phyloP scores from a whole-genome alignment of 2,888 invertebrate species.

The Drosophila melanosoma region DNA sequence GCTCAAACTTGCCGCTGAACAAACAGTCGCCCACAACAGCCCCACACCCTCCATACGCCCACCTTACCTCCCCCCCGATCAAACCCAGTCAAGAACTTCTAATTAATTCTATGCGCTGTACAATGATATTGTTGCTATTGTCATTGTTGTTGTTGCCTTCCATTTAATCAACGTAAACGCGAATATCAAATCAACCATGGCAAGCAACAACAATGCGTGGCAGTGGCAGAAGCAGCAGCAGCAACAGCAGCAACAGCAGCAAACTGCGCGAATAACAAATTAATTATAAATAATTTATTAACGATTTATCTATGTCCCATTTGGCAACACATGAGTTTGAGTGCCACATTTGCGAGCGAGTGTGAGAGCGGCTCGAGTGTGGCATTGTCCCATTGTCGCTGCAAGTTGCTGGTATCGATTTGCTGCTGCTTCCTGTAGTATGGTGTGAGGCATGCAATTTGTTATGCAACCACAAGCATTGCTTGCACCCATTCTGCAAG shows the following conservation, averaged over 20 bases:
- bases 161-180: slow-evolving; percentile 81
- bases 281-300: slow-evolving; percentile 82
- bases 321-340: slow-evolving; percentile 70
- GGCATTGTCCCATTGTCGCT: slow-evolving; percentile 50
- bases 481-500: background rate
- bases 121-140: slow-evolving; percentile 31
- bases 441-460: slow-evolving; percentile 77
- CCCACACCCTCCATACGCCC: background rate
- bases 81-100: slow-evolving; percentile 54
- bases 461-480: slow-evolving; percentile 61
- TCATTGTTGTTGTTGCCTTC: slow-evolving; percentile 52
- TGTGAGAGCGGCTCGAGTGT: slow-evolving; percentile 32
- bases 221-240: slow-evolving; percentile 20
- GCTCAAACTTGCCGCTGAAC: slow-evolving; percentile 47
- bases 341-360: slow-evolving; percentile 16
- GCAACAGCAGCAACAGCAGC: slow-evolving; percentile 37
- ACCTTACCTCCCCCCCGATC: slow-evolving; percentile 6
- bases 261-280: slow-evolving; percentile 73
- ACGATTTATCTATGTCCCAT: slow-evolving; percentile 77
- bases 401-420: slow-evolving; percentile 63
- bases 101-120: slow-evolving; percentile 72
- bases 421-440: slow-evolving; percentile 58
- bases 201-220: slow-evolving; percentile 24
- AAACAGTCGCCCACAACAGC: slow-evolving; percentile 18
- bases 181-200: slow-evolving; percentile 76